Evolutionary conservation across 1,140 invertebrate species (phyloP), one percentile per base, ranked within the genome.

Genomic region (Sitophilus oryzae): DNA sequence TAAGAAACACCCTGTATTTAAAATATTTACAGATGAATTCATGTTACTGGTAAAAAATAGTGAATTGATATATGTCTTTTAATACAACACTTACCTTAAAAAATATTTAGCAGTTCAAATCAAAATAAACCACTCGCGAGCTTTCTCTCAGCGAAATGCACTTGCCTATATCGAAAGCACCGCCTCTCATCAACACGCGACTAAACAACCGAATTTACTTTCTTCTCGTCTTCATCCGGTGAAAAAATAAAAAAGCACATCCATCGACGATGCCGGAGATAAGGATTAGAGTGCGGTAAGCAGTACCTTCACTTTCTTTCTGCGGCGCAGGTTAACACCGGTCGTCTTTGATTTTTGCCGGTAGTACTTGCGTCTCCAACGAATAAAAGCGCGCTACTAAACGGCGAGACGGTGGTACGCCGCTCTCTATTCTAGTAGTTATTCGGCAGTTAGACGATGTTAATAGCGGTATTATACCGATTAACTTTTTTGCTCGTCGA

Each of bases 301-400:
- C 6, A 36, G 45, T 50, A 40, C 47, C 35, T 50, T 50, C 47
- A 50, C 47, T 50, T 50, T 50, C 47, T 50, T 50, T 36, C 3
- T 10, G 40, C 35, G 47, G 40, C 38, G 47, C 20, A 20, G 14
- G 21, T n/a, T 6, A 5, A 5, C 14, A 18, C 3, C 40, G 9
- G 20, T 42, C 10, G 10, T 5, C 19, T 42, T 6, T 2, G 6
- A 4, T 14, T 34, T 35, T 35, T 9, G 15, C 45, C 45, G 34
- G 18, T 20, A 48, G 45, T n/a, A n/a, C n/a, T 30, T 10, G 22
- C 18, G 20, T 35, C n/a, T n/a, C 37, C 25, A 50, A 22, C 40
- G 47, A 40, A 50, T 50, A 20, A 40, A 15, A 19, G 21, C 47
- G 47, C 20, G 21, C 6, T 40, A 50, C 47, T 23, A 36, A 40